Evolutionary conservation across 1,140 invertebrate genomes (phyloP).

Genomic region (Diorhabda sublineata): DNA sequence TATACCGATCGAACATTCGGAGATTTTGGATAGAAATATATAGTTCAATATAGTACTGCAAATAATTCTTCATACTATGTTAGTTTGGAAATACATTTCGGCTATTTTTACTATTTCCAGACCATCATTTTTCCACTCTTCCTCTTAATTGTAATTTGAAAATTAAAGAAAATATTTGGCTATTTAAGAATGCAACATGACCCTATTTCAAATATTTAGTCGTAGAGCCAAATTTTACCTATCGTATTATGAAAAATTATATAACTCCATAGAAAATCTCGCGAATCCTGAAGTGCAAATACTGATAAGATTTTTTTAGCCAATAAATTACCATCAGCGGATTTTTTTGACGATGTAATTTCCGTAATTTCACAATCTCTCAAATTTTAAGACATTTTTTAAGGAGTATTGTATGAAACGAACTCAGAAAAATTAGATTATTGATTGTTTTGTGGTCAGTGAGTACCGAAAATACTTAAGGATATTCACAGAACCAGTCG

Average conservation of each 20-base stretch:
- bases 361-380: background rate
- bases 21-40: background rate
- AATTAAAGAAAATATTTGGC: background rate
- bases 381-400: background rate
- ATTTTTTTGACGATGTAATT: too few relatives aligned
- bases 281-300: too few relatives aligned
- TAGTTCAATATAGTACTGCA: background rate
- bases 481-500: background rate
- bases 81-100: conserved; percentile 1
- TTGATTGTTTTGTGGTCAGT: background rate
- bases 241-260: background rate
- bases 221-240: background rate
- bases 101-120: background rate
- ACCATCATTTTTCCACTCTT: background rate
- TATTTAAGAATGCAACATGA: background rate
- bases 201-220: background rate
- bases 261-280: background rate
- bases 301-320: too few relatives aligned
- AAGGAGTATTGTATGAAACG: background rate
- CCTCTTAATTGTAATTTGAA: background rate
- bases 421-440: background rate
- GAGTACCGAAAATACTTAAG: background rate
- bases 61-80: background rate
- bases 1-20: background rate
- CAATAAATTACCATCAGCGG: too few relatives aligned